Conservation (phyloP, 2,888 invertebrate genomes). For the Cepaea hortensis region DNA sequence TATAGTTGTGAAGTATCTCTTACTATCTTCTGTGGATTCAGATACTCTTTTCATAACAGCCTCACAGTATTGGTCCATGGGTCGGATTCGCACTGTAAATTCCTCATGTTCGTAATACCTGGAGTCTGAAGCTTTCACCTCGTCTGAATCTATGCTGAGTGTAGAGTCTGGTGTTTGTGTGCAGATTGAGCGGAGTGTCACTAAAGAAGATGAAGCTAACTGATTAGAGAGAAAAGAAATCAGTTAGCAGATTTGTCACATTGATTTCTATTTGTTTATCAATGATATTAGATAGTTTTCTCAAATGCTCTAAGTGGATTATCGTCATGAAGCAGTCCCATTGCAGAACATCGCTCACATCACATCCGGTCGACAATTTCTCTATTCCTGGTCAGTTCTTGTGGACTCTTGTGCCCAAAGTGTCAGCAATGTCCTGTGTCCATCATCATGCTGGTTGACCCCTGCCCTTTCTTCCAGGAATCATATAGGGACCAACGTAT, state of each 20-base stretch:
- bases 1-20: background rate
- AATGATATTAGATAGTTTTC: too few relatives aligned
- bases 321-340: too few relatives aligned
- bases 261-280: background rate
- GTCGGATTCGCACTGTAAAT: constrained; percentile 40
- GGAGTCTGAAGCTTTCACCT: background rate
- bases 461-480: too few relatives aligned
- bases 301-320: too few relatives aligned
- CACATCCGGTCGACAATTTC: too few relatives aligned
- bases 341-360: too few relatives aligned
- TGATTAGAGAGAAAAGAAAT: constrained; percentile 15
- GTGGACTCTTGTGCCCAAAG: too few relatives aligned
- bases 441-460: too few relatives aligned
- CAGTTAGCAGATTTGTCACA: background rate
- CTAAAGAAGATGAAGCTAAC: constrained; percentile 39
- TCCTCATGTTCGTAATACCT: constrained; percentile 42
- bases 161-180: constrained; percentile 44
- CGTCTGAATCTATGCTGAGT: background rate
- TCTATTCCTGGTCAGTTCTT: too few relatives aligned
- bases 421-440: too few relatives aligned
- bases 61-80: constrained; percentile 42
- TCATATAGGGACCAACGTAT: too few relatives aligned
- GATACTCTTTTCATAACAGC: constrained; percentile 41
- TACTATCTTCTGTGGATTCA: constrained; percentile 50
- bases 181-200: constrained; percentile 48